These are phyloP conservation scores for Theretra japonica DNA, from an alignment of 2,888 invertebrate genomes.

Conservation along the genomic window DNA sequence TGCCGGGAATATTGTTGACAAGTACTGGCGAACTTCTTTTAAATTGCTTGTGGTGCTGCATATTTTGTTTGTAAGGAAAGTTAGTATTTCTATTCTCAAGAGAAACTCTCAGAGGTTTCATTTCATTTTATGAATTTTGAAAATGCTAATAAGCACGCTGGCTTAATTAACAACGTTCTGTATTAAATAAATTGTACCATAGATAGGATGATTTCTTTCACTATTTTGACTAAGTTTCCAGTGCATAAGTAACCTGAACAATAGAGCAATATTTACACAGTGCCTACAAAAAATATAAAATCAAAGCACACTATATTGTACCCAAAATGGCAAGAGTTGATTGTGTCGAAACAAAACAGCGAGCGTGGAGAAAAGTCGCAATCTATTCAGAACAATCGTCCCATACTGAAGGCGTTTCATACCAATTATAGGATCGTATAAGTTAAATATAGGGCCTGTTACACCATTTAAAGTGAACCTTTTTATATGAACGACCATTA, in stretches of 20 bases:
- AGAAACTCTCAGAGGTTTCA: not conserved
- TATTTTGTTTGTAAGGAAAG: not conserved
- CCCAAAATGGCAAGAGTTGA: constrained; percentile 15
- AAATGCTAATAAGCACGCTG: no score
- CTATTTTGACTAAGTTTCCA: not conserved
- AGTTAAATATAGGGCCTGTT: constrained; percentile 66
- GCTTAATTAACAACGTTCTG: not conserved
- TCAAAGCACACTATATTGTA: constrained; percentile 10
- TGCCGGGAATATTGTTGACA: constrained; percentile 10
- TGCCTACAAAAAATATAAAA: not conserved
- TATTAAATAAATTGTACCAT: not conserved
- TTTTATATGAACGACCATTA: constrained; percentile 37
- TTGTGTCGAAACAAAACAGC: constrained; percentile 23
- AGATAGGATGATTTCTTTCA: no score
- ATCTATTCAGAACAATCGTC: constrained; percentile 18
- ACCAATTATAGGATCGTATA: constrained; percentile 55
- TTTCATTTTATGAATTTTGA: no score
- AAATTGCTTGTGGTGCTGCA: not conserved
- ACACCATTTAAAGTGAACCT: constrained; percentile 52
- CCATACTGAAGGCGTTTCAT: constrained; percentile 38
- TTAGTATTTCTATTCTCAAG: not conserved
- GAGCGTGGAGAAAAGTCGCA: not conserved
- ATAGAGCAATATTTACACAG: not conserved
- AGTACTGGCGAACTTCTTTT: not conserved
- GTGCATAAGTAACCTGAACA: not conserved